Evolutionary conservation across 2,888 invertebrate species (phyloP).

Genomic region (Arge pagana): DNA sequence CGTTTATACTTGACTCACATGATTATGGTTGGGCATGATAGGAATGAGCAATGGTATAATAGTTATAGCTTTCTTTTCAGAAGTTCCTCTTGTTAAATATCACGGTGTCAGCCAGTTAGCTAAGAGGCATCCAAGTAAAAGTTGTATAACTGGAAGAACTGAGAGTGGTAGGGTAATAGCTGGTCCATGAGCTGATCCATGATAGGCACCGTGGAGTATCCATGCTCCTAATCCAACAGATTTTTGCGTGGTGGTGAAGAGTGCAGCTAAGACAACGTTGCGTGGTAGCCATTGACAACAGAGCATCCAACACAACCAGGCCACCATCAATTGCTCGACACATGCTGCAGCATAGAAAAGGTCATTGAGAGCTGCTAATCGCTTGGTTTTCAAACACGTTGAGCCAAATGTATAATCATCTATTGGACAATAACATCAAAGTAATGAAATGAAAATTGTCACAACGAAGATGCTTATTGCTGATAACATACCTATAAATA

Average conservation of each 20-base stretch:
- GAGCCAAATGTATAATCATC: neutral
- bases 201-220: conserved; percentile 52
- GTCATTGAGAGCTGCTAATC: neutral
- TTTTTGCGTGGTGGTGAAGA: conserved; percentile 53
- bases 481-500: conserved; percentile 46
- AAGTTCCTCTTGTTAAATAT: conserved; percentile 24
- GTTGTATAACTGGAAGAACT: conserved; percentile 51
- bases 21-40: no score
- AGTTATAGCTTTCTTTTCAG: no score
- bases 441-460: neutral
- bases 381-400: neutral
- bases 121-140: conserved; percentile 50
- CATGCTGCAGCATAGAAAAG: conserved; percentile 49
- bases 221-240: conserved; percentile 54
- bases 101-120: conserved; percentile 50
- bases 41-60: no score
- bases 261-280: conserved; percentile 45
- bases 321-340: conserved; percentile 48
- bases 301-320: conserved; percentile 51
- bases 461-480: neutral
- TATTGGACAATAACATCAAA: neutral
- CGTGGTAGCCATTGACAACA: conserved; percentile 51
- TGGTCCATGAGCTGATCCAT: conserved; percentile 48
- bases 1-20: no score
- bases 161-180: conserved; percentile 52